These are phyloP conservation scores for Monochamus saltuarius DNA, from an alignment of 1,140 invertebrate species.

Conservation along the genomic window DNA sequence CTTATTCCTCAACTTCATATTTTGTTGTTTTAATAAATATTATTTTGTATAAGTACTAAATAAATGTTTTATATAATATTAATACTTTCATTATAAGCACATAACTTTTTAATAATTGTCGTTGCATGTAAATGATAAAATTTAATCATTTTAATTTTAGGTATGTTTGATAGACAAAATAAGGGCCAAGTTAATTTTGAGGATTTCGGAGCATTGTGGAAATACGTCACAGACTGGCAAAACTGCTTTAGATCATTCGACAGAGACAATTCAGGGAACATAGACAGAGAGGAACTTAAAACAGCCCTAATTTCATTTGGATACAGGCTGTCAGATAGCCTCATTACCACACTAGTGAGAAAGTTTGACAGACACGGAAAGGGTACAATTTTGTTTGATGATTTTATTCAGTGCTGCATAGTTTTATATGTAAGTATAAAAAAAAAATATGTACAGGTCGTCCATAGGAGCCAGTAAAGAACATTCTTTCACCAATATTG, in stretches of 20 bases:
- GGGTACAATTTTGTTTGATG: constrained; percentile 94
- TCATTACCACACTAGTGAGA: constrained; percentile 79
- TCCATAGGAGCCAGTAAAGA: too few species aligned
- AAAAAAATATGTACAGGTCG: too few species aligned
- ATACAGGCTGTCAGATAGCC: constrained; percentile 82
- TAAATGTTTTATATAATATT: too few species aligned
- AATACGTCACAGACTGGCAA: constrained; percentile 98
- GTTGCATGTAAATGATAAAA: too few species aligned
- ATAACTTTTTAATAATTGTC: too few species aligned
- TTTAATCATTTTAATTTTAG: constrained; percentile 58
- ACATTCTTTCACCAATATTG: too few species aligned
- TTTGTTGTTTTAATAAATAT: too few species aligned
- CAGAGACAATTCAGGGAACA: constrained; percentile 92
- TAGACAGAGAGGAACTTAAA: constrained; percentile 87
- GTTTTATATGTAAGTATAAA: constrained; percentile 82
- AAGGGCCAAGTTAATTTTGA: constrained; percentile 91
- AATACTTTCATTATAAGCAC: too few species aligned
- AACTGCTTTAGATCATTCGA: constrained; percentile 94
- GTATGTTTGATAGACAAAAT: constrained; percentile 95
- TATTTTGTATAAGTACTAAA: too few species aligned
- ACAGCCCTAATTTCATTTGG: constrained; percentile 90
- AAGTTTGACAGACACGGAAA: constrained; percentile 94
- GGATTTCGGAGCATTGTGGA: constrained; percentile 95
- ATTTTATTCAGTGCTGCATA: constrained; percentile 97
- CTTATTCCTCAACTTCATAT: too few species aligned